These are phyloP conservation scores for Clamator glandarius DNA, from an alignment of 2,797 vertebrate genomes.

Conservation along the genomic window DNA sequence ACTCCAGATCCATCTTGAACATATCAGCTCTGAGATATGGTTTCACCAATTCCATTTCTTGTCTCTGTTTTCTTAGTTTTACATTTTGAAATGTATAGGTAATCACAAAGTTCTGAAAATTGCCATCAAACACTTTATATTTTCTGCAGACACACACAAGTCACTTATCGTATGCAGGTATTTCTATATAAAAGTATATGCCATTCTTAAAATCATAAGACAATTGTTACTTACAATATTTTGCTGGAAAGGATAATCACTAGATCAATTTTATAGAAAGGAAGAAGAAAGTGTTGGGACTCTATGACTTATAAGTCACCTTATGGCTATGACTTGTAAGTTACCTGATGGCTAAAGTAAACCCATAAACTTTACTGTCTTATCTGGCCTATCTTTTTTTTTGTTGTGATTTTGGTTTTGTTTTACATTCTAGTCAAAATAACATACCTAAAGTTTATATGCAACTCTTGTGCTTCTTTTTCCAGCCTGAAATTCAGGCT, in stretches of 20 bases:
- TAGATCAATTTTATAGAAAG: background rate
- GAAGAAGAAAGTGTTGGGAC: background rate
- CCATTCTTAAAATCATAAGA: background rate
- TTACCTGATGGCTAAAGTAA: background rate
- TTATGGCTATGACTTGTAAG: background rate
- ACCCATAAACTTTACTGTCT: background rate
- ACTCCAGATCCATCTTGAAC: background rate
- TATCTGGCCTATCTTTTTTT: background rate
- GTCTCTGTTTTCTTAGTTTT: background rate
- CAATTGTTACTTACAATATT: background rate
- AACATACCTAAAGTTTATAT: background rate
- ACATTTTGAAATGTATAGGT: background rate
- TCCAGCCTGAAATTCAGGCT: background rate
- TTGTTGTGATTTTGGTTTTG: background rate
- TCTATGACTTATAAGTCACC: background rate
- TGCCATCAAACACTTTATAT: background rate
- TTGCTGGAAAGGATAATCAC: background rate
- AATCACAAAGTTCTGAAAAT: background rate
- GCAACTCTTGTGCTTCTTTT: background rate
- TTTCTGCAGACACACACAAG: background rate
- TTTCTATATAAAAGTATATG: background rate
- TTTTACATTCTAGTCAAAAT: background rate
- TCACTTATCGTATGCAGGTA: background rate
- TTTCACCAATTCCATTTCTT: background rate
- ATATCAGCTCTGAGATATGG: background rate